Base-by-base conservation (phyloP, 2,113 vertebrate species). In the Pelecanus crispus region DNA sequence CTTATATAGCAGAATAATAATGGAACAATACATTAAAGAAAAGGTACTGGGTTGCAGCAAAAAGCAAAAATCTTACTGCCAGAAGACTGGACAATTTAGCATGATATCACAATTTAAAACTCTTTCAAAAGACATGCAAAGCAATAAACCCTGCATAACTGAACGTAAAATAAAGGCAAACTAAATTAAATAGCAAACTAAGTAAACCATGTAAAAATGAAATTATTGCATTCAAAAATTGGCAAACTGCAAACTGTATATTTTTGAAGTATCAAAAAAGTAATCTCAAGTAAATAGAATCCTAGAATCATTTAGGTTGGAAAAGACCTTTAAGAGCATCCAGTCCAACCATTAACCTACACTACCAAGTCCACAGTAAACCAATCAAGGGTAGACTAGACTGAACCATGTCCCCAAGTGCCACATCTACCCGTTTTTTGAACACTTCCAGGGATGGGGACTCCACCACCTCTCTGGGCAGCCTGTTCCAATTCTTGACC, bases 61-160 rank as follows among this genome's bases (percentile, higher is more conserved):
- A 95, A 97, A 97, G 92, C 87, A 94, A 97, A 94, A 97, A 92
- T 96, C 93, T 96, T 96, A 97, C 73, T 95, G 97, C 97, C 95
- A 96, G 88, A 90, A 94, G 93, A 94, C 86, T 94, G 91, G 91
- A 95, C 97, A 83, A 90, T 93, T 84, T 77, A 8, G 87, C 98
- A 97, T 97, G 98, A 98, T 97, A 88, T 85, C 97, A 97, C 92
- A 62, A 97, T 95, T 90, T 96, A 94, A 95, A 94, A 94, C 44
- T 94, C 81, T 89, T 98, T n/a, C n/a, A 93, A 97, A 98, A 97
- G 96, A 96, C 99, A 99, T 99, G 99, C 99, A 98, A 98, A 98
- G 98, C 98, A 96, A 95, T 97, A 98, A n/a, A 95, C 96, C 99
- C 98, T 99, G 98, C 99, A 98, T 88, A 97, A 97, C 97, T 97